Percentiles rank a stretch among this genome's conserved stretches.
These are phyloP conservation scores for Myotis lucifugus DNA, from an alignment of 2,113 vertebrate species.

Conservation along the genomic window DNA sequence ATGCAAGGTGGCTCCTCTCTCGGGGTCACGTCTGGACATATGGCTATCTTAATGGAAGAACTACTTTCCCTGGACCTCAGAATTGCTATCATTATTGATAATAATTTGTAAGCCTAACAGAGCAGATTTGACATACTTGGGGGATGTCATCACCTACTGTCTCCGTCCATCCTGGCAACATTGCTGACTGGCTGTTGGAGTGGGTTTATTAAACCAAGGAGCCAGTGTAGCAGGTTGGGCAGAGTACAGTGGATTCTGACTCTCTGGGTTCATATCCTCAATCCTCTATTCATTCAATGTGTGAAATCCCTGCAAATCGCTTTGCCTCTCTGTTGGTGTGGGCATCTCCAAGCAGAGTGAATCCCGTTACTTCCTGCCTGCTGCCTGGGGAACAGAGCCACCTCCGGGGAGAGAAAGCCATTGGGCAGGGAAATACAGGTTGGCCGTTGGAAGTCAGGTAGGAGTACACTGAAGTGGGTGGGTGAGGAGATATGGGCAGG, in stretches of 20 bases:
- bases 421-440: neutral
- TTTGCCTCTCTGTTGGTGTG: neutral
- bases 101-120: neutral
- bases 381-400: neutral
- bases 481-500: accelerated
- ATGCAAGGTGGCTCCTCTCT: neutral
- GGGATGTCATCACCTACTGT: neutral
- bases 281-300: accelerated
- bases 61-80: neutral
- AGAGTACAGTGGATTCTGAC: neutral
- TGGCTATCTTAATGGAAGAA: neutral
- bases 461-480: neutral
- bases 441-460: neutral
- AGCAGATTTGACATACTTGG: neutral
- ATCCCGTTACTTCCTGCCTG: neutral
- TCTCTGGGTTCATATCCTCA: neutral
- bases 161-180: neutral
- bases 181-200: neutral
- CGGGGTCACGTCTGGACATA: neutral
- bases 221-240: accelerated
- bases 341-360: neutral
- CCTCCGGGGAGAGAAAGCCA: neutral
- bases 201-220: neutral
- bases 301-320: neutral
- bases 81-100: too few species aligned